These are phyloP conservation scores for Brachyopa scutellaris DNA, from an alignment of 2,888 invertebrate genomes.

Conservation along the genomic window DNA sequence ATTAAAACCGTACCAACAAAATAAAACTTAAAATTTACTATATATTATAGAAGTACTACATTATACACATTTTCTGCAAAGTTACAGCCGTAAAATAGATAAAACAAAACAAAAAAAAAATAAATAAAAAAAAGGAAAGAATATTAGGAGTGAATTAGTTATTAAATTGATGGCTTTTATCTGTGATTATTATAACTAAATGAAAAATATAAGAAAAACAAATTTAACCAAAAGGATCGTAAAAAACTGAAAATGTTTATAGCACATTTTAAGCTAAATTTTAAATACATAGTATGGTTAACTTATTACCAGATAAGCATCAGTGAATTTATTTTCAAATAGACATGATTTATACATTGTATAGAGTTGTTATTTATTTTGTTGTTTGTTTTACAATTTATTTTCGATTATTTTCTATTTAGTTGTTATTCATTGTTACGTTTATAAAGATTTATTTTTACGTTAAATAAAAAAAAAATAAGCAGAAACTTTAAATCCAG, in stretches of 20 bases:
- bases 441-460: slow-evolving; percentile 54
- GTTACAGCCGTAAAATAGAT: slow-evolving; percentile 46
- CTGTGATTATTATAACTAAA: slow-evolving; percentile 75
- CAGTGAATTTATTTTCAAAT: slow-evolving; percentile 66
- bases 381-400: not conserved
- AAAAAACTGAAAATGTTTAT: slow-evolving; percentile 47
- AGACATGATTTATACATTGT: slow-evolving; percentile 47
- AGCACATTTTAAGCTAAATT: slow-evolving; percentile 62
- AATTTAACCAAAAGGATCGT: slow-evolving; percentile 51
- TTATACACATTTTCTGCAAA: slow-evolving; percentile 66
- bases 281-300: slow-evolving; percentile 49
- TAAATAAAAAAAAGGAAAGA: slow-evolving; percentile 41
- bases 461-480: slow-evolving; percentile 43
- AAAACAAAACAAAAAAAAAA: slow-evolving; percentile 26
- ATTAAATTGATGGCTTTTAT: slow-evolving; percentile 75
- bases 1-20: slow-evolving; percentile 66
- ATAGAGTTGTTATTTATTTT: slow-evolving; percentile 36
- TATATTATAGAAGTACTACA: slow-evolving; percentile 66
- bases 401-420: slow-evolving; percentile 6
- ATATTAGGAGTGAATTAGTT: slow-evolving; percentile 67
- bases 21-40: slow-evolving; percentile 38
- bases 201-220: slow-evolving; percentile 21
- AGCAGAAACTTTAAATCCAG: not conserved
- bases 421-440: slow-evolving; percentile 47
- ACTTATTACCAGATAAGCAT: slow-evolving; percentile 64